Conservation (phyloP, 2,888 invertebrate genomes). For the Acronicta alni region DNA sequence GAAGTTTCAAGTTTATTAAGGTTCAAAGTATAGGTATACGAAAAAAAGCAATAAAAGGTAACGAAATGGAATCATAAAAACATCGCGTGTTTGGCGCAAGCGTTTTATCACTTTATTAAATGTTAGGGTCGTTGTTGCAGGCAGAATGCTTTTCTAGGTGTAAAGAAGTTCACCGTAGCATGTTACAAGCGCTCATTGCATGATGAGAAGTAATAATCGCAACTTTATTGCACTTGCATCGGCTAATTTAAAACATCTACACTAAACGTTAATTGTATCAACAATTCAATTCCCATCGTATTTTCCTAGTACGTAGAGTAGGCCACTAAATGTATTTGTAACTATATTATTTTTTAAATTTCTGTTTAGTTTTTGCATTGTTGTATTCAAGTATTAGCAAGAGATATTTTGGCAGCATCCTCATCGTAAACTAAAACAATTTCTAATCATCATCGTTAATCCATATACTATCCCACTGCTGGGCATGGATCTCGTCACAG, state of each 20-base stretch:
- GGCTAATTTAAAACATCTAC: constrained; percentile 56
- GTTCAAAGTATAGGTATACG: constrained; percentile 67
- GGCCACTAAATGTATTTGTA: constrained; percentile 4
- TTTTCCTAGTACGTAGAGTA: constrained; percentile 12
- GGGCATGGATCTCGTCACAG: too few species aligned
- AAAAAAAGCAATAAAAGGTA: constrained; percentile 65
- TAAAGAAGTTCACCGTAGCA: constrained; percentile 62
- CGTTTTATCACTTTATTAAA: constrained; percentile 84
- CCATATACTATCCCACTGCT: too few species aligned
- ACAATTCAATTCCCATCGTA: constrained; percentile 19
- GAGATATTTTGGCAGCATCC: too few species aligned
- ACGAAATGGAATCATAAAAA: constrained; percentile 75
- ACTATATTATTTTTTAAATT: background rate
- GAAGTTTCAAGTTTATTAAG: constrained; percentile 67
- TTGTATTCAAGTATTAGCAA: too few species aligned
- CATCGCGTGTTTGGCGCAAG: constrained; percentile 76
- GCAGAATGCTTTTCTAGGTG: constrained; percentile 57
- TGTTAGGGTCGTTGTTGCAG: constrained; percentile 71
- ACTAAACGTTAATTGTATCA: constrained; percentile 36
- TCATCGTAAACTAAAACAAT: too few species aligned
- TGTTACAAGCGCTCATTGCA: constrained; percentile 61
- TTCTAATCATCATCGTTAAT: too few species aligned
- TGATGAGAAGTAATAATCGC: constrained; percentile 62
- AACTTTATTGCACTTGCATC: constrained; percentile 57
- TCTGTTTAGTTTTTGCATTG: too few species aligned